These are phyloP conservation scores for Neoitamus cyanurus DNA, from an alignment of 2,888 invertebrate genomes.

Conservation along the genomic window DNA sequence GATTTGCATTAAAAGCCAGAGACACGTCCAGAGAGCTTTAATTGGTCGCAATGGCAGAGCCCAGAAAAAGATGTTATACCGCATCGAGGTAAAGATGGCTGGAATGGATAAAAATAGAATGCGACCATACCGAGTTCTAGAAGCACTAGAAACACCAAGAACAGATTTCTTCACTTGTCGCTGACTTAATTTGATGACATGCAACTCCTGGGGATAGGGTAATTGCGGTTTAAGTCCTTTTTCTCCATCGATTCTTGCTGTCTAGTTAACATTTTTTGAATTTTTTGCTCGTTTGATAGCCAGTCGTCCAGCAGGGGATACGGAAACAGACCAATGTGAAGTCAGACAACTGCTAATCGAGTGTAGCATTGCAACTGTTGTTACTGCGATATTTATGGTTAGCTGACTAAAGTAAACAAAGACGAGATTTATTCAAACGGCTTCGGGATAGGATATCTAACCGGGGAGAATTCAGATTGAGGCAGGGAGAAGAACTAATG, in stretches of 20 bases:
- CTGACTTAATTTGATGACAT: conserved; percentile 36
- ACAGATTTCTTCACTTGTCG: conserved; percentile 6
- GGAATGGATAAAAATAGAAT: neutral
- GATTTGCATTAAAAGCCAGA: conserved; percentile 1
- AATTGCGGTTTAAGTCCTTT: conserved; percentile 16
- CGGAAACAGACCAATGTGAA: neutral
- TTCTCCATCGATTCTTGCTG: neutral
- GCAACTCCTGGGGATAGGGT: neutral
- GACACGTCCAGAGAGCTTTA: neutral
- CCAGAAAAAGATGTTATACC: neutral
- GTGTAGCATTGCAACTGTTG: neutral
- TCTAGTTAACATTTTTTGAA: conserved; percentile 10
- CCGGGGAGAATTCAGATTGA: neutral
- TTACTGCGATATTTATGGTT: conserved; percentile 11
- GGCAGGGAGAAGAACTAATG: neutral
- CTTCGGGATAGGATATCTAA: neutral
- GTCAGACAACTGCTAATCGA: neutral
- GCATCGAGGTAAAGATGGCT: neutral
- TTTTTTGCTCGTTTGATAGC: neutral
- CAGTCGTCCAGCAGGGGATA: neutral
- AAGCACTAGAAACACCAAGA: neutral
- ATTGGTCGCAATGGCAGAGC: neutral
- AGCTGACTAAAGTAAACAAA: neutral
- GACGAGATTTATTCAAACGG: conserved; percentile 17
- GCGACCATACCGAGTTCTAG: neutral